Conservation (phyloP, 2,888 invertebrate genomes). For the Panzeria rudis region DNA sequence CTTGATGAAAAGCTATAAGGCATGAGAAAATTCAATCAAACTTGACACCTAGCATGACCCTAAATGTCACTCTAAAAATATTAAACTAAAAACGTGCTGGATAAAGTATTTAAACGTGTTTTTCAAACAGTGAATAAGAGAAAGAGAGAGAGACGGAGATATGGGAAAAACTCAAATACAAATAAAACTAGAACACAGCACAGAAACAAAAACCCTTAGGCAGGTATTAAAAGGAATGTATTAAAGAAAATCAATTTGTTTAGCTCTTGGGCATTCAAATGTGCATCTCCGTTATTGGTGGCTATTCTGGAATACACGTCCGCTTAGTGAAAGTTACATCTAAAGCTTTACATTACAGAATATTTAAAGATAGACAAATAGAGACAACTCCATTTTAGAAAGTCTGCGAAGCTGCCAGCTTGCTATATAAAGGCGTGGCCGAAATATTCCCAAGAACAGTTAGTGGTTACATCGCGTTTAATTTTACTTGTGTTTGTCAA, state of each 20-base stretch:
- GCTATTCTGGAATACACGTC: too few relatives aligned
- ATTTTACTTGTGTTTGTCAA: too few relatives aligned
- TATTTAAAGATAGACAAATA: too few relatives aligned
- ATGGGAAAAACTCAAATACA: neutral
- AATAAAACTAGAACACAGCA: conserved; percentile 26
- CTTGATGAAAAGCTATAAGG: conserved; percentile 24
- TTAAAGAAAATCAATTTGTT: neutral
- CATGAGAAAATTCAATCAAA: conserved; percentile 72
- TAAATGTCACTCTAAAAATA: conserved; percentile 69
- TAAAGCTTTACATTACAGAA: too few relatives aligned
- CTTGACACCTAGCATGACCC: conserved; percentile 69
- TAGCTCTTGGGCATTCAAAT: neutral
- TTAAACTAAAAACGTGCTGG: conserved; percentile 71
- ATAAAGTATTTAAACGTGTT: conserved; percentile 66
- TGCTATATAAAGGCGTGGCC: too few relatives aligned
- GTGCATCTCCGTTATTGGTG: too few relatives aligned
- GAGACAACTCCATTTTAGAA: too few relatives aligned
- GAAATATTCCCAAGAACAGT: too few relatives aligned
- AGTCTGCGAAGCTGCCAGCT: too few relatives aligned
- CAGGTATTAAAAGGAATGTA: conserved; percentile 13
- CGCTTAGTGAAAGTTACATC: too few relatives aligned
- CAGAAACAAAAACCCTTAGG: neutral
- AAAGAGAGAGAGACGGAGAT: neutral
- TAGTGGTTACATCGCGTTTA: too few relatives aligned
- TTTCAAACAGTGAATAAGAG: conserved; percentile 11